Base-by-base conservation (phyloP, 2,113 vertebrate species). In the Paraplagusia blochii region DNA sequence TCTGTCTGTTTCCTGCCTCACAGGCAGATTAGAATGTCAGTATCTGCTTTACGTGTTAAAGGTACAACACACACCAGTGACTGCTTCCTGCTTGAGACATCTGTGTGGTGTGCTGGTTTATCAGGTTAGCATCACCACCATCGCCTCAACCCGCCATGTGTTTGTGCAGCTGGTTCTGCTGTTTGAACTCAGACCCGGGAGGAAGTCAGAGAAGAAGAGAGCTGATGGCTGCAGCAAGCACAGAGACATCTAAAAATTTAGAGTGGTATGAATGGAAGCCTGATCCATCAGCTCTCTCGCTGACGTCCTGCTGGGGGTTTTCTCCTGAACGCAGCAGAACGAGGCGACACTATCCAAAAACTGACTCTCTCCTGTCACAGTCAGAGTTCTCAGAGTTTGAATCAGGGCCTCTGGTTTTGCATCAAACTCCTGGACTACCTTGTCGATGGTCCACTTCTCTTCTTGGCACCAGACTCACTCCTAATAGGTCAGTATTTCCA, bases 371-470 rank as follows among this genome's bases (percentile, higher is more conserved):
- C 55, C 40, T 60, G 57, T 34, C 33, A 58, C 53, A 76, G 65
- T 60, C 64, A 71, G 49, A 85, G 52, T 54, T 47, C 59, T 58
- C 46, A 63, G 61, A 60, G 70, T 79, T 77, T 81, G 72, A 81
- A 80, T 79, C 72, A 50, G 60, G 68, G 76, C 77, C 76, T 79
- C 74, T 45, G n/a, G 18, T 53, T 69, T 66, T 90, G 76, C 79
- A 79, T 67, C 79, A 87, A 87, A 89, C 76, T 43, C 69, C 53
- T 66, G 54, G 65, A 82, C 76, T 90, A 90, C 90, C 89, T 92
- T 72, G 74, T 39, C 45, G 54, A 55, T 51, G 71, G 54, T 83
- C 83, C 87, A 69, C 82, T 85, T 80, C 63, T 90, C 89, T 89
- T 90, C 86, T 81, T 86, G 61, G 42, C 35, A 11, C 44, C 35